Evolutionary conservation across 2,797 vertebrate species (phyloP).

Genomic region (Danio kyathit): DNA sequence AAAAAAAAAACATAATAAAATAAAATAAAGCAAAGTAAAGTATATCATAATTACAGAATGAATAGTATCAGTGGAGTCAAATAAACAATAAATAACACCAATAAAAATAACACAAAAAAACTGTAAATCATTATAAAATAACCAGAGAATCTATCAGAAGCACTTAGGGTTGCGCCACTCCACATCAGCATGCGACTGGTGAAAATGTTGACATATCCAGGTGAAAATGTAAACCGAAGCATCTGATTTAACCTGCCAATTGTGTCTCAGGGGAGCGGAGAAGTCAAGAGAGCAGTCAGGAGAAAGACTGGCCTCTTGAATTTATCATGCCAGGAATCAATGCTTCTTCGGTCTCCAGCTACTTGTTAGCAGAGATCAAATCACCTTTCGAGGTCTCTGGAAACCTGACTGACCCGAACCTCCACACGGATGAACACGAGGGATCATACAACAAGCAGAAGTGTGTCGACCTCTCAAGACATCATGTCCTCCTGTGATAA

Average conservation of each 20-base stretch:
- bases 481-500: constrained; percentile 42
- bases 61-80: too few species aligned
- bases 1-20: too few species aligned
- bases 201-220: constrained; percentile 20
- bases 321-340: constrained; percentile 50
- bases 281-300: constrained; percentile 20
- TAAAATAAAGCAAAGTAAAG: too few species aligned
- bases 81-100: background rate
- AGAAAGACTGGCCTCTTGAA: constrained; percentile 24
- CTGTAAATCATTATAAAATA: background rate
- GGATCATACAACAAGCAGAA: background rate
- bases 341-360: constrained; percentile 51
- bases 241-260: constrained; percentile 29
- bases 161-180: background rate
- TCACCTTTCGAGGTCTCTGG: constrained; percentile 44
- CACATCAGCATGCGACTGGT: background rate
- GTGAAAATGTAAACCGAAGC: constrained; percentile 10
- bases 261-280: constrained; percentile 5
- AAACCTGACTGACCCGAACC: constrained; percentile 12
- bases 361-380: constrained; percentile 60
- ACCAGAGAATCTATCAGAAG: background rate
- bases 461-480: constrained; percentile 16
- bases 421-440: constrained; percentile 5
- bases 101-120: background rate
- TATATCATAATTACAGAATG: too few species aligned